Percentiles rank a stretch among this genome's conserved stretches.
Conservation (phyloP, 2,797 vertebrate species). For the Glyptemys insculpta region DNA sequence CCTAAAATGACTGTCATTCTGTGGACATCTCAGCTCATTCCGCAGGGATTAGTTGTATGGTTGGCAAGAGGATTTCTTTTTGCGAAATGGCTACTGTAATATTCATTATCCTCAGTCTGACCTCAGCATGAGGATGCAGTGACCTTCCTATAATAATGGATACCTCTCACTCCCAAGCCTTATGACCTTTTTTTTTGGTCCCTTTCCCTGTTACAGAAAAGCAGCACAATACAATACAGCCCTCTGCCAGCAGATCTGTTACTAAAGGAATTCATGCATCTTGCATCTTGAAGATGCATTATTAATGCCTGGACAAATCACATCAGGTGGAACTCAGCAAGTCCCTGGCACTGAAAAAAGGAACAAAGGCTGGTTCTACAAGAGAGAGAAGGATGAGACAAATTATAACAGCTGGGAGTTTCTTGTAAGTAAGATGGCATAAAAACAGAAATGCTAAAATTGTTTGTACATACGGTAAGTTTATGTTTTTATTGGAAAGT, state of each 20-base stretch:
- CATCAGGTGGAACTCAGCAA: slow-evolving; percentile 87
- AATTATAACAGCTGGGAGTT: slow-evolving; percentile 86
- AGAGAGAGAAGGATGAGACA: slow-evolving; percentile 82
- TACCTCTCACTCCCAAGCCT: background rate
- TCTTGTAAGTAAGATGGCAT: slow-evolving; percentile 81
- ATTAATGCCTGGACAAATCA: slow-evolving; percentile 88
- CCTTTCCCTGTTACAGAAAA: slow-evolving; percentile 37
- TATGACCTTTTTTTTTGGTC: slow-evolving; percentile 25
- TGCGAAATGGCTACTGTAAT: slow-evolving; percentile 41
- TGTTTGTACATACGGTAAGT: slow-evolving; percentile 75
- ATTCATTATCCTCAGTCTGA: slow-evolving; percentile 49
- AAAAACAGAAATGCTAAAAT: slow-evolving; percentile 82
- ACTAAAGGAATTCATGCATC: slow-evolving; percentile 85
- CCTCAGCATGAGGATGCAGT: slow-evolving; percentile 28
- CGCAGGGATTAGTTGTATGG: slow-evolving; percentile 18
- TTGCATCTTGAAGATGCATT: slow-evolving; percentile 87
- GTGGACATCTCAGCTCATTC: slow-evolving; percentile 15
- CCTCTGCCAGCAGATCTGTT: slow-evolving; percentile 74
- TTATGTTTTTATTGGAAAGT: slow-evolving; percentile 68
- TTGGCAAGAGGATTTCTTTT: background rate
- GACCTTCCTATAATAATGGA: slow-evolving; percentile 41
- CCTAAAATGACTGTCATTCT: slow-evolving; percentile 4
- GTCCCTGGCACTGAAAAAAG: slow-evolving; percentile 85
- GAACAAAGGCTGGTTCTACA: slow-evolving; percentile 86
- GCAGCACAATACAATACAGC: slow-evolving; percentile 43